Evolutionary conservation across 2,113 vertebrate species (phyloP), one percentile per base, ranked within the genome.

Genomic region (Brachypodius melanocephalos): DNA sequence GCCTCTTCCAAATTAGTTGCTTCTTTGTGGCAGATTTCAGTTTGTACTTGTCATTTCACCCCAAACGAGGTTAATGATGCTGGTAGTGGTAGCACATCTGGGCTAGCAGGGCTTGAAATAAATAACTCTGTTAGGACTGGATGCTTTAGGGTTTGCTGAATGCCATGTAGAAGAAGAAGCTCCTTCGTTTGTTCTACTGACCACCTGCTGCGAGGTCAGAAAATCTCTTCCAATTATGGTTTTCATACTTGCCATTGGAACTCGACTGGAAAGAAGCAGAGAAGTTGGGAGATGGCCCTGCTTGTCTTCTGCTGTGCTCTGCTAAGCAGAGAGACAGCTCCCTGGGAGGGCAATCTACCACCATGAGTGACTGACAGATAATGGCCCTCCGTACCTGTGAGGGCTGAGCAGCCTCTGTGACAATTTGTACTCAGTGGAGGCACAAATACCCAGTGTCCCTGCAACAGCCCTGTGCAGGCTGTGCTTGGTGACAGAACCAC

Each of bases 51-150:
- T 95, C 71, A 34, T 85, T 91, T 95, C 67, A 51, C 49, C 48
- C 52, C 72, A 67, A 42, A 88, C 94, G 90, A 90, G 92, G 88
- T 92, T 95, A 94, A 94, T 85, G 85, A 86, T 92, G 82, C 90
- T 89, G 78, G 59, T 58, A 66, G 85, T 45, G 54, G 76, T 68
- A 57, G 81, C 81, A 72, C 87, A 86, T 94, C 85, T 96, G 86
- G 89, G 66, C 82, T 91, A 88, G 55, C 67, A 88, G 57, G 93
- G 66, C 62, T 92, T 78, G 93, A 91, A 93, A 62, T 81, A 94
- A 92, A 83, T 96, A 94, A 80, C 85, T 96, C 78, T 94, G 57
- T 96, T 80, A 88, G 71, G 59, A 71, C 28, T 85, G 73, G 51
- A 76, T 72, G 48, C 24, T 85, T 90, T 72, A 74, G 75, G 15